phyloP scores from a whole-genome alignment of 2,888 invertebrate genomes.

The Synanthedon tipuliformis region DNA sequence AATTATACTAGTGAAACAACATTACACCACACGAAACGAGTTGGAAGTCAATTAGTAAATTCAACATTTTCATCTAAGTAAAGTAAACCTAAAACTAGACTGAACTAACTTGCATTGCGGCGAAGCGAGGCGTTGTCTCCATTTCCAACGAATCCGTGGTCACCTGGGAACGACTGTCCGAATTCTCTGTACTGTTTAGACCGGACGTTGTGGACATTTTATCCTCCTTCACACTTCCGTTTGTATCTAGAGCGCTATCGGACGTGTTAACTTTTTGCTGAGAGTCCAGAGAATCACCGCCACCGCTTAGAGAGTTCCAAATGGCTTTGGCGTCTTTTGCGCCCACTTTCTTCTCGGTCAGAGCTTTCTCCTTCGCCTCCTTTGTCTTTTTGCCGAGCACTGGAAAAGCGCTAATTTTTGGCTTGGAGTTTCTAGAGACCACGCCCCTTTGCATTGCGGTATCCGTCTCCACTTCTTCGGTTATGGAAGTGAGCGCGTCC shows the following conservation, averaged over 20 bases:
- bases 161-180: constrained; percentile 60
- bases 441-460: constrained; percentile 64
- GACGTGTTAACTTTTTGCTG: constrained; percentile 50
- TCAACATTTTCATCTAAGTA: neutral
- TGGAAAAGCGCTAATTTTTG: constrained; percentile 72
- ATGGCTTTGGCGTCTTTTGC: constrained; percentile 61
- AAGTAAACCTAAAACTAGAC: constrained; percentile 43
- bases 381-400: constrained; percentile 75
- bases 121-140: constrained; percentile 60
- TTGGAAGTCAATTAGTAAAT: constrained; percentile 2
- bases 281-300: constrained; percentile 57
- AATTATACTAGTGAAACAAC: constrained; percentile 4
- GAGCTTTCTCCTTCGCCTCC: constrained; percentile 58
- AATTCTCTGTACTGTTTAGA: constrained; percentile 50
- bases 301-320: constrained; percentile 55
- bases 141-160: constrained; percentile 62
- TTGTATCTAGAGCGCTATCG: constrained; percentile 45
- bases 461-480: constrained; percentile 74
- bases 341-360: constrained; percentile 53
- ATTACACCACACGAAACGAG: constrained; percentile 3
- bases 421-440: constrained; percentile 66
- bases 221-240: constrained; percentile 60
- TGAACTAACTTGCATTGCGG: constrained; percentile 73
- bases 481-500: constrained; percentile 74
- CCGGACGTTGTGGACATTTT: constrained; percentile 54